Percentiles rank a stretch among this genome's conserved stretches.
These are phyloP conservation scores for Coptotermes formosanus DNA, from an alignment of 1,140 invertebrate genomes.

Conservation along the genomic window DNA sequence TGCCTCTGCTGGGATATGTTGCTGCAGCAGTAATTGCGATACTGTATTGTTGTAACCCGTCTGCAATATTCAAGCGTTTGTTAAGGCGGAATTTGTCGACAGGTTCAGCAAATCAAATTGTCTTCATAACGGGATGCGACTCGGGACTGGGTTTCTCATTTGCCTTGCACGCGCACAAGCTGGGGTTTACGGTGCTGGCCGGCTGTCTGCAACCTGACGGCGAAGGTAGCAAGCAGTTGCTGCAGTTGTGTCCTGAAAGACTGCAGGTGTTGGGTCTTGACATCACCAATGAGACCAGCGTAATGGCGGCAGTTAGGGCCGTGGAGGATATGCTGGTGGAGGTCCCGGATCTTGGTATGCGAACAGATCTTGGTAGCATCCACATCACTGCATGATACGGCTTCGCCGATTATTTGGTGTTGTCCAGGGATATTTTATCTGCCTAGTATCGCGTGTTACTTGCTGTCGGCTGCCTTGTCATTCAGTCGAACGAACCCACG, in stretches of 20 bases:
- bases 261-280: constrained; percentile 59
- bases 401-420: too few relatives aligned
- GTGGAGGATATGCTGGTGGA: constrained; percentile 46
- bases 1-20: too few relatives aligned
- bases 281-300: constrained; percentile 60
- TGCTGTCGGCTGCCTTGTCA: too few relatives aligned
- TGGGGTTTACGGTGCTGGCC: constrained; percentile 66
- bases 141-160: constrained; percentile 76
- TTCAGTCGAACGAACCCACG: too few relatives aligned
- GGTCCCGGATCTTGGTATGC: constrained; percentile 46
- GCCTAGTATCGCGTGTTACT: too few relatives aligned
- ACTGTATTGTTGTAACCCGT: too few relatives aligned
- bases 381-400: not conserved
- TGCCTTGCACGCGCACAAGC: constrained; percentile 58
- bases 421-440: too few relatives aligned
- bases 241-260: constrained; percentile 34
- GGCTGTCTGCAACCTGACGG: constrained; percentile 62
- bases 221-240: constrained; percentile 44
- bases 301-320: constrained; percentile 51
- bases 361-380: not conserved
- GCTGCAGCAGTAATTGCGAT: too few relatives aligned
- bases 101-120: constrained; percentile 27
- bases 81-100: not conserved
- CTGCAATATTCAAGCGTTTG: too few relatives aligned
- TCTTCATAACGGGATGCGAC: constrained; percentile 79